A percentile compares a stretch with the other conserved stretches of the same genome.
Evolutionary conservation across 2,888 invertebrate genomes (phyloP).

Genomic region (Galerucella nymphaeae): DNA sequence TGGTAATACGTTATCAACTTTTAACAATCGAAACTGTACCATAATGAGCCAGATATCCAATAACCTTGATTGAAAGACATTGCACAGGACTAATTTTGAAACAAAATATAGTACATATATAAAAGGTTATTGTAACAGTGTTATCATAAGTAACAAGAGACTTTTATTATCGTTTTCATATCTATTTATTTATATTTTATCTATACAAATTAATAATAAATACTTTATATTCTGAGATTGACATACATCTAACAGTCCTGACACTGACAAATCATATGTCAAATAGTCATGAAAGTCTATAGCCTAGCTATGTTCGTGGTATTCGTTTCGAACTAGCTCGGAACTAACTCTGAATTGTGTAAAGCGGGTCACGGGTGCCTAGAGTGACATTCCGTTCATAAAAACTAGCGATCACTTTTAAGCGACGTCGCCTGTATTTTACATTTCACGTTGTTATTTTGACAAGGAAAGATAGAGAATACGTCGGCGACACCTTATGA

Average conservation of each 20-base stretch:
- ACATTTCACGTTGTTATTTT: too few relatives aligned
- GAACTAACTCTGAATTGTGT: too few relatives aligned
- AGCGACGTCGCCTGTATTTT: too few relatives aligned
- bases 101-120: background rate
- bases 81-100: constrained; percentile 14
- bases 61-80: constrained; percentile 29
- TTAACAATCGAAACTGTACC: constrained; percentile 7
- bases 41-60: constrained; percentile 25
- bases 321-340: too few relatives aligned
- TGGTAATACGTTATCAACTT: background rate
- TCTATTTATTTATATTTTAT: constrained; percentile 7
- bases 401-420: too few relatives aligned
- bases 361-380: too few relatives aligned
- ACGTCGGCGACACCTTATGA: too few relatives aligned
- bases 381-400: too few relatives aligned
- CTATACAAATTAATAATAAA: background rate
- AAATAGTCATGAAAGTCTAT: too few relatives aligned
- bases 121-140: background rate
- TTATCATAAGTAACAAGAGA: constrained; percentile 11
- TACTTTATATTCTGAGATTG: background rate
- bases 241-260: background rate
- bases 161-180: constrained; percentile 3
- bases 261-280: background rate
- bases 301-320: too few relatives aligned
- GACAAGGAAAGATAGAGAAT: too few relatives aligned